Base-by-base conservation (phyloP, 2,797 vertebrate species). In the Microcaecilia unicolor region DNA sequence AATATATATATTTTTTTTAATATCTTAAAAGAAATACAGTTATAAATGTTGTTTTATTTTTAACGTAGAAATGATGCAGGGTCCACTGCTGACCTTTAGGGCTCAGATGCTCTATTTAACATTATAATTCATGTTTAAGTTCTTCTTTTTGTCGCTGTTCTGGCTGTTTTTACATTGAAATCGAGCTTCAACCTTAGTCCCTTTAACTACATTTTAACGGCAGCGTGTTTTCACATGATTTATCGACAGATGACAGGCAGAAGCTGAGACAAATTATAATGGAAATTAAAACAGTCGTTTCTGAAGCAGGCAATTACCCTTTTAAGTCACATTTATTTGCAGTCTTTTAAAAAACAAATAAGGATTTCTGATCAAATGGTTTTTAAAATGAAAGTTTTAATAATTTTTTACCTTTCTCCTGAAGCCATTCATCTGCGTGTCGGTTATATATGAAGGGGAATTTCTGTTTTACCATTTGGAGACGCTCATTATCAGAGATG, bases 391-490 rank as follows among this genome's bases (percentile, higher is more conserved):
- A 83, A 79, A 81, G 59, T 78, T 86, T 84, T 67, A 73, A 77
- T 49, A 63, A 77, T 64, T 76, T 63, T n/a, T 94, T 97, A 98
- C 95, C 94, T 96, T 98, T 98, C 73, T 98, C 95, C 74, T 94
- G 92, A 41, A 98, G 91, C 90, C 95, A 97, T 61, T 98, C 95
- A 55, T 98, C 95, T 84, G 97, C 90, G 9, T 91, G 91, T 71
- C 94, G 84, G 83, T 86, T 67, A 81, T 93, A 93, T 92, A 97
- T 97, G 89, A 94, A 98, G 78, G 94, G 92, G 77, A 97, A 93
- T 95, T 98, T 99, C 93, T 92, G 95, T 88, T 88, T 99, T 87
- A 92, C 91, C 89, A 92, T 92, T 89, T 94, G 90, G 85, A 89
- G 88, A 76, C 92, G 90, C 79, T 97, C 92, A 83, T 88, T 90